Evolutionary conservation across 1,140 invertebrate species (phyloP), one percentile per base, ranked within the genome.

Genomic region (Bombus soroeensis): DNA sequence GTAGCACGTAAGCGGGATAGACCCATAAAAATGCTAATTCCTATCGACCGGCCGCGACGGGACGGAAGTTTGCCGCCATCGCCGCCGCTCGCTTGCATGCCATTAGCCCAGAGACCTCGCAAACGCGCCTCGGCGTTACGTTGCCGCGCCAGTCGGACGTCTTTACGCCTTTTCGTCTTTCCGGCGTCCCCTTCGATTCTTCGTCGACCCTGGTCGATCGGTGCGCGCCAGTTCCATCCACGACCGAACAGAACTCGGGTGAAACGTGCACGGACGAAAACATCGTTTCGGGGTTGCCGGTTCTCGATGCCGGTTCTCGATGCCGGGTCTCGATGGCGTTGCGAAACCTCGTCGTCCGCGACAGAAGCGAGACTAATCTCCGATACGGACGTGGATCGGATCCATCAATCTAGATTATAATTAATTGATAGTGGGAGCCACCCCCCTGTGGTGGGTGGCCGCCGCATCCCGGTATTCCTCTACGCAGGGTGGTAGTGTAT

Each of bases 341-440:
- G 10, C 34, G 32, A 32, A 57, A 15, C 53, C 80, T 47, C 68
- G 88, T 82, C 74, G 82, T 43, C 66, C 76, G 87, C 85, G 90
- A 91, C 87, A 94, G 91, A 85, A 93, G 93, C 93, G 94, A 92
- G 92, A 94, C 94, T 95, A 95, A 95, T 95, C 94, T 93, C 89
- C 93, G 92, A 93, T 94, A 93, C 90, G 91, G 83, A 87, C 88
- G 87, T 87, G 91, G 93, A 94, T 95, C 93, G 93, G 93, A 95
- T 94, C 94, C 93, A 95, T 95, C 94, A 95, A 95, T 95, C 95
- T 95, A 95, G 94, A 95, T 95, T 95, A 95, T 95, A 95, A 95
- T 95, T 95, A 95, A 95, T 95, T 95, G 95, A 95, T 95, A 95
- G 94, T 88, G 87, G 92, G 91, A 92, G 59, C 92, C 91, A 90